Conservation (phyloP, 2,113 vertebrate genomes). For the Emydura subglobosa region DNA sequence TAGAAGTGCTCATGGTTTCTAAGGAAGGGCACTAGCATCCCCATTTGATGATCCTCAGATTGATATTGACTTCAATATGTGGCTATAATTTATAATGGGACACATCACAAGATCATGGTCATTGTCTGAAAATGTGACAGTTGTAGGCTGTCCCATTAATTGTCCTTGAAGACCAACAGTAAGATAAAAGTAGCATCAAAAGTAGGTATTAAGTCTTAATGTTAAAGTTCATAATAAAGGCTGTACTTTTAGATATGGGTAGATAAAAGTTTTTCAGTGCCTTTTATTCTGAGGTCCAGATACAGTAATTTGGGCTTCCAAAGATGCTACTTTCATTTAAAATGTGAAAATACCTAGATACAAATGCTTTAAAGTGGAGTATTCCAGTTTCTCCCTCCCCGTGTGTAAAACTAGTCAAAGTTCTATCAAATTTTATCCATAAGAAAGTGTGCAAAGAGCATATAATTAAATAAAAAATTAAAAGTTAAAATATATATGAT, state of each 20-base stretch:
- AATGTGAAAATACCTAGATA: not conserved
- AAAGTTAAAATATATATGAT: not conserved
- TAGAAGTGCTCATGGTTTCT: not conserved
- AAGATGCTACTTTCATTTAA: not conserved
- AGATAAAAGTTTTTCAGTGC: not conserved
- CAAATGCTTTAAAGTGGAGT: not conserved
- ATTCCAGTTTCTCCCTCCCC: not conserved
- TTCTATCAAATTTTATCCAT: not conserved
- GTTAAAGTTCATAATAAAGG: not conserved
- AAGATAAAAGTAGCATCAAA: not conserved
- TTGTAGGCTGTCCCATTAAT: not conserved
- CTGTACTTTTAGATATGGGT: not conserved
- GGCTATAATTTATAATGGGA: not conserved
- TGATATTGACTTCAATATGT: constrained; percentile 9
- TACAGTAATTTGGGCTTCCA: not conserved
- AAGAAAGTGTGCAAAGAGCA: not conserved
- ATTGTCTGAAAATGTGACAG: not conserved
- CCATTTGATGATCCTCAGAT: constrained; percentile 1
- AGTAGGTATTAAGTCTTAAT: not conserved
- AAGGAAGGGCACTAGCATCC: not conserved
- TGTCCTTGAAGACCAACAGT: not conserved
- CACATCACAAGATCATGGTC: not conserved
- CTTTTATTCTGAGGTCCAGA: not conserved
- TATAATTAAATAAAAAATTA: not conserved
- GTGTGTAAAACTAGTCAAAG: not conserved